Evolutionary conservation across 2,888 invertebrate species (phyloP), one percentile per base, ranked within the genome.

Genomic region (Stenotaenia linearis): DNA sequence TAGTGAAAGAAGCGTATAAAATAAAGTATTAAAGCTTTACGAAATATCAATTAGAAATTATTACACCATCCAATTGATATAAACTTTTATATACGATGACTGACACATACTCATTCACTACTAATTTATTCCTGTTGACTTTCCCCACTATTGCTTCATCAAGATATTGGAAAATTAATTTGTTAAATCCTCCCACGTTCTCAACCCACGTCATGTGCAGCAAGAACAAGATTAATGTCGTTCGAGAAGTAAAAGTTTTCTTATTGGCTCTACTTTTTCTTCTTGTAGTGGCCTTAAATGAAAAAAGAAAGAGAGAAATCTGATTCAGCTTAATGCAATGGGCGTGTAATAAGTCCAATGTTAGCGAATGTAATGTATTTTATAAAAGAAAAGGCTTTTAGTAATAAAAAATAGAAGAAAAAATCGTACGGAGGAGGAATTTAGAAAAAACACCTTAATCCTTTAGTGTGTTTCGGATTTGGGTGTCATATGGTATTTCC

Each of bases 121-220:
- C 45, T 45, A 45, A 45, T 45, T 45, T 45, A 45, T 45, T 45
- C 45, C 6, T 45, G 45, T 45, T 45, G 45, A 45, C n/a, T 45
- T 45, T 45, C n/a, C 18, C n/a, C 23, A 25, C 28, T 6, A 21
- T 61, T 5, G 9, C 6, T 61, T 21, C 21, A 61, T 61, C 61
- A 61, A 25, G 25, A 7, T 61, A 61, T 61, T 61, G 61, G 61
- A 61, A 61, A 61, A 61, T 61, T 61, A 61, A 61, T 61, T 61
- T 61, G 61, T 61, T 25, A 61, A 61, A 61, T 61, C 25, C 21
- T 25, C 61, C 23, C 61, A 61, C 61, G 61, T 61, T 23, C 23
- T 23, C 61, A 12, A 61, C 25, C 25, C 61, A 61, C 61, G 61
- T 61, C 61, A 61, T 12, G 61, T 25, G 61, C 61, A 61, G 25